A percentile compares a stretch with the other conserved stretches of the same genome.
These are phyloP conservation scores for Scortum barcoo DNA, from an alignment of 2,113 vertebrate species.

Conservation along the genomic window DNA sequence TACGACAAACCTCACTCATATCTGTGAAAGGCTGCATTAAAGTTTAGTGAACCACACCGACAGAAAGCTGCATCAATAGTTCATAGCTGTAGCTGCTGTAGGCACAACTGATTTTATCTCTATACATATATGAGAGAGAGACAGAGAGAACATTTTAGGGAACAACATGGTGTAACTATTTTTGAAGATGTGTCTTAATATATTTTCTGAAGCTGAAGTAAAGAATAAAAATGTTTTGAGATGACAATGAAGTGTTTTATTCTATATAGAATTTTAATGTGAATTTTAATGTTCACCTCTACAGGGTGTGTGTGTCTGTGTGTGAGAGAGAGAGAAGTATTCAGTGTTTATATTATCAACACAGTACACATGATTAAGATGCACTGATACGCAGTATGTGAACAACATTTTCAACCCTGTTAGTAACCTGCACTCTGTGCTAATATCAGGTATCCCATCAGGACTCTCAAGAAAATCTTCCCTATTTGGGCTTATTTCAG, in stretches of 20 bases:
- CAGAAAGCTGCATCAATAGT: neutral
- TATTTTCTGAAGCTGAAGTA: slow-evolving; percentile 60
- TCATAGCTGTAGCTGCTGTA: neutral
- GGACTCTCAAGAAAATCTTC: neutral
- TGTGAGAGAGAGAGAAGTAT: slow-evolving; percentile 11
- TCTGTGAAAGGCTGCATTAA: slow-evolving; percentile 13
- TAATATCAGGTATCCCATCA: neutral
- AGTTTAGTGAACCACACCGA: neutral
- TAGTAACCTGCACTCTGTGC: neutral
- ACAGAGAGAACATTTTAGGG: slow-evolving; percentile 7
- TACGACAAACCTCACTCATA: neutral
- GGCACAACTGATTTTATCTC: slow-evolving; percentile 1
- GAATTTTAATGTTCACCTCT: neutral
- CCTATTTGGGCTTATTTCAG: neutral
- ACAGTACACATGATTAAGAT: slow-evolving; percentile 37
- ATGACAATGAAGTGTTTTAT: slow-evolving; percentile 18
- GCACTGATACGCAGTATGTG: neutral
- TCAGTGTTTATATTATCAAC: slow-evolving; percentile 47
- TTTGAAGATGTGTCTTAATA: slow-evolving; percentile 48
- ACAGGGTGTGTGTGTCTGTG: neutral
- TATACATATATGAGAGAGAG: too few species aligned
- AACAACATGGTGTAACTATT: slow-evolving; percentile 31
- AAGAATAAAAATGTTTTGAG: slow-evolving; percentile 46
- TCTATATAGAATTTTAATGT: slow-evolving; percentile 7
- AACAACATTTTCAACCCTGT: neutral